A percentile compares a stretch with the other conserved stretches of the same genome.
Conservation (phyloP, 2,888 invertebrate species). For the Eupithecia exiguata region DNA sequence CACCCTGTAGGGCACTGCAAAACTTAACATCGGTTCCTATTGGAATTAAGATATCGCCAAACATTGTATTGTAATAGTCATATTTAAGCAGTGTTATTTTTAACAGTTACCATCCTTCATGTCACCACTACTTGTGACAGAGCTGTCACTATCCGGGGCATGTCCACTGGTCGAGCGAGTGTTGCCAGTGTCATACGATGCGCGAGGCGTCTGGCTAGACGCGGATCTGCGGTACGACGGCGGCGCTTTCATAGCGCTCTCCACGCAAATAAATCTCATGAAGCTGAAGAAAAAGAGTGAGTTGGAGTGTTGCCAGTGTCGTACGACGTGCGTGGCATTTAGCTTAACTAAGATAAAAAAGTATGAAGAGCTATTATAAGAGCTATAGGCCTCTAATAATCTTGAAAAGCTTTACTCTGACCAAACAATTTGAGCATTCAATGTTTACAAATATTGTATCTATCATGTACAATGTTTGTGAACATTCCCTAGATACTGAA, state of each 20-base stretch:
- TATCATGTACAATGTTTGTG: no score
- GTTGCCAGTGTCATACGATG: slow-evolving; percentile 87
- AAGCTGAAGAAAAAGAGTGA: slow-evolving; percentile 80
- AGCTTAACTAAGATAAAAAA: no score
- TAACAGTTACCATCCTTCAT: slow-evolving; percentile 89
- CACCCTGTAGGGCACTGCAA: no score
- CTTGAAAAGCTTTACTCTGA: no score
- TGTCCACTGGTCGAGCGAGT: slow-evolving; percentile 87
- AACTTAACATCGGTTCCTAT: no score
- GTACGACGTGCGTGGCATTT: neutral
- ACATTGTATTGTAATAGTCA: no score
- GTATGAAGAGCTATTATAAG: no score
- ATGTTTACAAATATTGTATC: no score
- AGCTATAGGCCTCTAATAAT: no score
- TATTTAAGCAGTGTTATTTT: neutral
- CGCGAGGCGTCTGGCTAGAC: slow-evolving; percentile 95
- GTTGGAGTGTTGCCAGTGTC: slow-evolving; percentile 36
- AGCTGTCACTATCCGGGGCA: slow-evolving; percentile 88
- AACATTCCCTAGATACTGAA: no score
- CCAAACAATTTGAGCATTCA: no score
- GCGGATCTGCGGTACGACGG: slow-evolving; percentile 92
- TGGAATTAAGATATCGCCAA: no score
- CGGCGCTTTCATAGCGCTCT: slow-evolving; percentile 90
- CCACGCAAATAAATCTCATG: slow-evolving; percentile 92
- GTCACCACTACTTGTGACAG: slow-evolving; percentile 90